These are phyloP conservation scores for Iguana delicatissima DNA, from an alignment of 2,797 vertebrate genomes.

Conservation along the genomic window DNA sequence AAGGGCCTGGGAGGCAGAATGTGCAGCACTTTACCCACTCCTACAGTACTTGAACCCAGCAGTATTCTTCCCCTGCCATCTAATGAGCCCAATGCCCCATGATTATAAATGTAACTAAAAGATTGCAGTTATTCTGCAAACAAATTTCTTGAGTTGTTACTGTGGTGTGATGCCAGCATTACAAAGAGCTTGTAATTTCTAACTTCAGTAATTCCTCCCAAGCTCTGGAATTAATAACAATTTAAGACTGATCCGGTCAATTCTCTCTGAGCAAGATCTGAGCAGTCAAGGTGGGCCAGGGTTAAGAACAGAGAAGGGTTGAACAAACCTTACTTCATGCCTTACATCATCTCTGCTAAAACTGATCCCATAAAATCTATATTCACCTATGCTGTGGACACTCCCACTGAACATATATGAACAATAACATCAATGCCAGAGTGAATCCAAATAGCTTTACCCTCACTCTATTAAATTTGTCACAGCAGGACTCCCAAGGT, in stretches of 20 bases:
- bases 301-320: background rate
- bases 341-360: no score
- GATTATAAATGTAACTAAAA: no score
- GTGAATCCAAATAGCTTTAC: no score
- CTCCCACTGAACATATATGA: background rate
- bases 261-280: background rate
- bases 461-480: no score
- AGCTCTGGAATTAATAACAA: background rate
- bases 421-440: no score
- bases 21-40: no score
- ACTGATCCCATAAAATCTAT: no score
- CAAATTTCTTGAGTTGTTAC: no score
- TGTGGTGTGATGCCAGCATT: no score
- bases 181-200: background rate
- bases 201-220: background rate
- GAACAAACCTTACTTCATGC: background rate
- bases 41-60: background rate
- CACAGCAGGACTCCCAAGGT: no score
- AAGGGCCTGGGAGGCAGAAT: no score
- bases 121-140: no score
- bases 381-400: background rate
- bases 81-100: background rate
- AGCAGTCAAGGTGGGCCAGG: background rate
- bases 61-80: background rate
- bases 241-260: background rate